Conservation (phyloP, 2,888 invertebrate species). For the Mechanitis mazaeus region DNA sequence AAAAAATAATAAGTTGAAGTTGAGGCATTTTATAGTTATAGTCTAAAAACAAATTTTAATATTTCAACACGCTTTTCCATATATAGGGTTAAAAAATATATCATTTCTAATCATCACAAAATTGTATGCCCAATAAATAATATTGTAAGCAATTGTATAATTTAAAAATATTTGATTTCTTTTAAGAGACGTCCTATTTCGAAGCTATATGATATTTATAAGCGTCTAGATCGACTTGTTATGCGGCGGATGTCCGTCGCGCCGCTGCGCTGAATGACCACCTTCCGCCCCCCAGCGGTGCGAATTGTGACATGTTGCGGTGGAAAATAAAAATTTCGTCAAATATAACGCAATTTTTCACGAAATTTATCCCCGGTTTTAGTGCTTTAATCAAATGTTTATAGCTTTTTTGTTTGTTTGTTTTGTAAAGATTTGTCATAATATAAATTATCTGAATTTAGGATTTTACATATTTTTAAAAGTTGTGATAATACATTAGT, state of each 20-base stretch:
- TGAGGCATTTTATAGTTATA: too few species aligned
- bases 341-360: constrained; percentile 32
- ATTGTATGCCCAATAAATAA: background rate
- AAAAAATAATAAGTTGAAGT: too few species aligned
- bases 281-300: constrained; percentile 72
- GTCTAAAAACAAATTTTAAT: too few species aligned
- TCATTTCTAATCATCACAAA: too few species aligned
- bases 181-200: constrained; percentile 38
- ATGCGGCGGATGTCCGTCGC: constrained; percentile 77
- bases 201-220: constrained; percentile 63
- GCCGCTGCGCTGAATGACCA: constrained; percentile 77
- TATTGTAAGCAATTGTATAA: background rate
- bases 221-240: constrained; percentile 72
- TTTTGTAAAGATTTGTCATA: background rate
- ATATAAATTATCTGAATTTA: background rate
- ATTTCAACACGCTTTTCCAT: background rate
- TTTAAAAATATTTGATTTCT: constrained; percentile 1
- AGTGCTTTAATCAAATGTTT: constrained; percentile 18
- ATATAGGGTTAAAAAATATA: constrained; percentile 3
- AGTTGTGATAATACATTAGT: background rate
- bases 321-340: constrained; percentile 50
- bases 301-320: constrained; percentile 70
- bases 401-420: background rate
- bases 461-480: background rate
- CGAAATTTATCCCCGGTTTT: constrained; percentile 10